Base-by-base conservation (phyloP, 2,113 vertebrate species). In the Onychostruthus taczanowskii region DNA sequence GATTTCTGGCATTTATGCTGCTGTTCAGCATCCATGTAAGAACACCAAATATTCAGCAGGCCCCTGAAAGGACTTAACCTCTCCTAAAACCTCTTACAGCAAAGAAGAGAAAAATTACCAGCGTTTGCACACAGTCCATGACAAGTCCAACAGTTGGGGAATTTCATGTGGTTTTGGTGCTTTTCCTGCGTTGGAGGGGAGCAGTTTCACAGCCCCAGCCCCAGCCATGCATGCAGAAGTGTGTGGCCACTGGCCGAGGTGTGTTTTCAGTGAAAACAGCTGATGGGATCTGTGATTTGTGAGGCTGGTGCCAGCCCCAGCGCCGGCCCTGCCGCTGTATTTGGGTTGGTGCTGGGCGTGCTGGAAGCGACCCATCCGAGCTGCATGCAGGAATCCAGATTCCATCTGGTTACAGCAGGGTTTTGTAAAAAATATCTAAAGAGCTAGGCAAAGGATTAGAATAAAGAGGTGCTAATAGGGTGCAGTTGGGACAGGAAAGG, bases 381-480 rank as follows among this genome's bases (percentile, higher is more conserved):
- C 79, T 6, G 46, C 33, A 76, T 87, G 94, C 94, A 94, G 70
- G 93, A 93, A 86, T 97, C 95, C 95, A 97, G 96, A 93, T 89
- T 93, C 97, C 96, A 89, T 85, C 92, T 88, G 95, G 92, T 96
- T 94, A 93, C 41, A 91, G 95, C 91, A n/a, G 83, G 81, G 84
- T 69, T 94, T 96, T 91, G 94, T 95, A 95, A 96, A 95, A 94
- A 89, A 92, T 79, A 96, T 66, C 95, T 95, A 49, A 92, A 94
- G 92, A 95, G 94, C 64, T 79, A 90, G 94, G 96, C 81, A 86
- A 88, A 86, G 95, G 97, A 96, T 96, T 95, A 97, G 96, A 97
- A 97, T 97, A 97, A 98, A 97, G 98, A 97, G 97, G 97, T 96
- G 97, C 96, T 96, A 97, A 97, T 92, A 95, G 95, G 56, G 83